Base-by-base conservation (phyloP, 2,888 invertebrate genomes). In the Dermolepida albohirtum region DNA sequence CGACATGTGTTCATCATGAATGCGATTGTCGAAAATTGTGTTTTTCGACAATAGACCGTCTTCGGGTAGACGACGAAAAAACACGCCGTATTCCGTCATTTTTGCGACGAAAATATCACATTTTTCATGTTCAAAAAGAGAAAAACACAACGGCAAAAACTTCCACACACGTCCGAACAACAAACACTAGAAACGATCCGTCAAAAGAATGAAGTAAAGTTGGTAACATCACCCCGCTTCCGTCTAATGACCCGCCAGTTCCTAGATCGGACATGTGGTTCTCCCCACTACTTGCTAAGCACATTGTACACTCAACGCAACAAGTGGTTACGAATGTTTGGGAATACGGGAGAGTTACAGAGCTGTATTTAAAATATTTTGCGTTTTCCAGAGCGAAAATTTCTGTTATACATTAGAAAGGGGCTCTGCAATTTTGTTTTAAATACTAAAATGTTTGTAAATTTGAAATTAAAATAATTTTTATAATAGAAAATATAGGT, bases 241-340 rank as follows among this genome's bases (percentile, higher is more conserved):
- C 67, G 70, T 72, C 72, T 72, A 72, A 68, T 70, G 67, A 71
- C 70, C 72, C 71, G 69, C 66, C 64, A 64, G 63, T 69, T 67
- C 66, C 70, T 66, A 70, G 65, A 67, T 62, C 64, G 68, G 55
- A 69, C 70, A 71, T 69, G 70, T 69, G 69, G 70, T 67, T 50
- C 44, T 50, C 69, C 43, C 70, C 73, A 70, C 71, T 52, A 69
- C 66, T 22, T 64, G 70, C 71, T 69, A 71, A 72, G 73, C 74
- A 75, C 74, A 71, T 59, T 72, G 75, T 74, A 75, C 74, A 75
- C 55, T 75, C 74, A 12, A 34, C 39, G 72, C 74, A 75, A 75
- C 74, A 74, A 75, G 75, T 75, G 75, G 73, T 64, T 68, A 57
- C 39, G 54, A 16, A 2, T 59, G 34, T 6, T 2, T 7, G 34